Base-by-base conservation (phyloP, 2,888 invertebrate genomes). In the Camponotus fellah region DNA sequence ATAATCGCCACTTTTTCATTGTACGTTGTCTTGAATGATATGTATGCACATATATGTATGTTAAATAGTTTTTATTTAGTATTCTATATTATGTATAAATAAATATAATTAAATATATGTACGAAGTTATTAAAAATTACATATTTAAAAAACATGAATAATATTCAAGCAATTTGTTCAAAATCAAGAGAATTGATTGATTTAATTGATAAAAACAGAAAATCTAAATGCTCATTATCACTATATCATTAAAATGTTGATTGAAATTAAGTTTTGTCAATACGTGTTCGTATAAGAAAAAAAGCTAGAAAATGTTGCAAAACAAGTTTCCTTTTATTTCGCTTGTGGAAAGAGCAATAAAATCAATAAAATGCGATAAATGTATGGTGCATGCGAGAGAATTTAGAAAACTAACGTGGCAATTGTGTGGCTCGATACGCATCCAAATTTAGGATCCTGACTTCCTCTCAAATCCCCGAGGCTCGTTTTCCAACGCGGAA, bases 381-480 rank as follows among this genome's bases (percentile, higher is more conserved):
- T 32, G 12, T 37, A 17, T 26, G 65, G 26, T 53, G 56, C 49
- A 75, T 43, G 2, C 58, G 40, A 43, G 64, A 83, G 64, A 76
- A 83, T 88, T 87, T 89, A 82, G 83, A 89, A 86, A 86, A 89
- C 81, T 84, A 87, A 87, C 82, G 85, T 83, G 79, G 76, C 85
- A 83, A 88, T 88, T 74, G 68, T 83, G 60, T 71, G 69, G 86
- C 84, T 60, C 74, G 86, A 89, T 89, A 86, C 65, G 85, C 58
- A 74, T 85, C 89, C 87, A 89, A 89, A 89, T 89, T 89, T 89
- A 89, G 89, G 75, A 79, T 69, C 72, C 46, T 81, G 56, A 80
- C 32, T 60, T 87, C 64, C 71, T 77, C 82, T 62, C 65, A 60
- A 65, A 60, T 58, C 34, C 17, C 10, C 80, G 17, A 66, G 65